Evolutionary conservation across 2,888 invertebrate species (phyloP).

Genomic region (Callimorpha dominula): DNA sequence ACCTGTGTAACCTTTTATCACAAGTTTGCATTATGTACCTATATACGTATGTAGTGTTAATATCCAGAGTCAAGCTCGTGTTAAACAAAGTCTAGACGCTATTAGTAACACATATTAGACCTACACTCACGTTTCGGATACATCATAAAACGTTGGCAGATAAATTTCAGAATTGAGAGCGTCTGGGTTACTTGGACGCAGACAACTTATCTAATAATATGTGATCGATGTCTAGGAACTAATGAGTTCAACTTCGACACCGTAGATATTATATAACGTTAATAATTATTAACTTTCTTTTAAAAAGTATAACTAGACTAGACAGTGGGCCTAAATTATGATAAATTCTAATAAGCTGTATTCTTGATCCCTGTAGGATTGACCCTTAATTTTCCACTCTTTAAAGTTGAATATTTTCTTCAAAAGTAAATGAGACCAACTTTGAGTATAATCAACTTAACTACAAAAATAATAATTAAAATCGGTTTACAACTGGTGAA

Average conservation of each 20-base stretch:
- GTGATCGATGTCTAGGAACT: constrained; percentile 6
- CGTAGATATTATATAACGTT: not conserved
- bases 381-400: too few species aligned
- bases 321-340: too few species aligned
- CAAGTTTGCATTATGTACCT: constrained; percentile 45
- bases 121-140: constrained; percentile 48
- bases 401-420: too few species aligned
- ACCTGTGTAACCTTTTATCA: constrained; percentile 48
- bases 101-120: constrained; percentile 60
- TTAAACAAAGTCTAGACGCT: constrained; percentile 66
- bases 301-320: too few species aligned
- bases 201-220: constrained; percentile 12
- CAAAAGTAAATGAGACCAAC: too few species aligned
- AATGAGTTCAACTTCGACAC: not conserved
- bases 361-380: too few species aligned
- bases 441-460: too few species aligned
- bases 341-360: too few species aligned
- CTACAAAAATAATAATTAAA: too few species aligned
- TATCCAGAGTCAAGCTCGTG: constrained; percentile 51
- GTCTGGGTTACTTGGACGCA: constrained; percentile 18
- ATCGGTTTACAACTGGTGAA: too few species aligned
- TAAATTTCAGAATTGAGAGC: constrained; percentile 41
- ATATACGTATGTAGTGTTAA: constrained; percentile 38
- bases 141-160: constrained; percentile 41
- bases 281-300: not conserved